Percentiles rank a stretch among this genome's conserved stretches.
Evolutionary conservation across 2,113 vertebrate species (phyloP).

Genomic region (Poecilia latipinna): DNA sequence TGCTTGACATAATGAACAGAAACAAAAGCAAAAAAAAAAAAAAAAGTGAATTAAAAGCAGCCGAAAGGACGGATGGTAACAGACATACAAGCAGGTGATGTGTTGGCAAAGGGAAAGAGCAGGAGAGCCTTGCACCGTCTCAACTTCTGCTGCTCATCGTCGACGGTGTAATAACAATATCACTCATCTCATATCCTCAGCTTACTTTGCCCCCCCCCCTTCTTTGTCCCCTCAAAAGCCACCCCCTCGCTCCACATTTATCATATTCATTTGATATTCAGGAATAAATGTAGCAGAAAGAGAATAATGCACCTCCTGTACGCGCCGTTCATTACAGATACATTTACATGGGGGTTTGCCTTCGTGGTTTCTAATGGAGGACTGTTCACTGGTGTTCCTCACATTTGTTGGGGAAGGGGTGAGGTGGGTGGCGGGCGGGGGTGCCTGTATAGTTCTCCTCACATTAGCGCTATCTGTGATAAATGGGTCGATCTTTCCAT

Average conservation of each 20-base stretch:
- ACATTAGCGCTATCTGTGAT: conserved; percentile 72
- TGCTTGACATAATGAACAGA: conserved; percentile 27
- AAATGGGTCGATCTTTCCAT: conserved; percentile 72
- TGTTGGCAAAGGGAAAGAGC: conserved; percentile 28
- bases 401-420: conserved; percentile 56
- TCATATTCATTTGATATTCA: conserved; percentile 83
- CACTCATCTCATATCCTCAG: conserved; percentile 68
- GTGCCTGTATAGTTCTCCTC: conserved; percentile 43
- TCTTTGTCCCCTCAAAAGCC: conserved; percentile 17
- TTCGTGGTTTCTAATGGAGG: conserved; percentile 67
- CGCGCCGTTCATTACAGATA: conserved; percentile 79
- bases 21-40: conserved; percentile 1
- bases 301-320: conserved; percentile 80
- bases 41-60: conserved; percentile 29
- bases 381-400: conserved; percentile 67
- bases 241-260: conserved; percentile 76
- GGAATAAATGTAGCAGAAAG: conserved; percentile 86
- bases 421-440: background rate
- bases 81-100: conserved; percentile 25
- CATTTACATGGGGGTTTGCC: conserved; percentile 79
- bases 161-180: conserved; percentile 70
- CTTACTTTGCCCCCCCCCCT: conserved; percentile 60
- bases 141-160: conserved; percentile 69
- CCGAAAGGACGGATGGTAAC: conserved; percentile 47
- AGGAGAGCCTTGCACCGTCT: conserved; percentile 43